These are phyloP conservation scores for Chaetodon trifasciatus DNA, from an alignment of 2,797 vertebrate genomes.

Conservation along the genomic window DNA sequence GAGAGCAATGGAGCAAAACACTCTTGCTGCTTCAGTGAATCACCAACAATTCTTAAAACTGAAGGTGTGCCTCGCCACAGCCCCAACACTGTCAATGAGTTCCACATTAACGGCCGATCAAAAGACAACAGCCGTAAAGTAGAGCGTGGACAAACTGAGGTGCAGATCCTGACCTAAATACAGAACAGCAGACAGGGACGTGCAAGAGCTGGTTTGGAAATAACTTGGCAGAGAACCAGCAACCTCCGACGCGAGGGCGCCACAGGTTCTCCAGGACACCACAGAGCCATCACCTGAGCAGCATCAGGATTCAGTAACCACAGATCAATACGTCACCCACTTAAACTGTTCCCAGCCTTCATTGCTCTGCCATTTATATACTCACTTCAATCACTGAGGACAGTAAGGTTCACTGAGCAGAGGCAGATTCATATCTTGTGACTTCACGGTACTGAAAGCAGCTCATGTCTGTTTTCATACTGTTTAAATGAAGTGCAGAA, in stretches of 20 bases:
- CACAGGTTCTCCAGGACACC: neutral
- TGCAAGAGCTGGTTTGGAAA: slow-evolving; percentile 45
- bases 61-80: neutral
- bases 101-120: slow-evolving; percentile 26
- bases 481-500: neutral
- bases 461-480: neutral
- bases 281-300: neutral
- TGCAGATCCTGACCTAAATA: slow-evolving; percentile 65
- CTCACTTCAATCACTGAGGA: neutral
- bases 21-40: too few species aligned
- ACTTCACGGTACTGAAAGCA: neutral
- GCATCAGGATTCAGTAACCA: slow-evolving; percentile 20
- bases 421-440: neutral
- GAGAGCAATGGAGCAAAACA: neutral
- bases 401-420: neutral
- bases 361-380: neutral
- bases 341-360: slow-evolving; percentile 17
- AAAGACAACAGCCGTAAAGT: slow-evolving; percentile 41
- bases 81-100: neutral
- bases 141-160: slow-evolving; percentile 50
- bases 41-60: neutral
- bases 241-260: slow-evolving; percentile 8
- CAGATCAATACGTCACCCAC: slow-evolving; percentile 45
- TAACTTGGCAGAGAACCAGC: slow-evolving; percentile 40
- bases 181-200: slow-evolving; percentile 37